Evolutionary conservation across 1,140 invertebrate genomes (phyloP), one percentile per base, ranked within the genome.

Genomic region (Aphidius ervi): DNA sequence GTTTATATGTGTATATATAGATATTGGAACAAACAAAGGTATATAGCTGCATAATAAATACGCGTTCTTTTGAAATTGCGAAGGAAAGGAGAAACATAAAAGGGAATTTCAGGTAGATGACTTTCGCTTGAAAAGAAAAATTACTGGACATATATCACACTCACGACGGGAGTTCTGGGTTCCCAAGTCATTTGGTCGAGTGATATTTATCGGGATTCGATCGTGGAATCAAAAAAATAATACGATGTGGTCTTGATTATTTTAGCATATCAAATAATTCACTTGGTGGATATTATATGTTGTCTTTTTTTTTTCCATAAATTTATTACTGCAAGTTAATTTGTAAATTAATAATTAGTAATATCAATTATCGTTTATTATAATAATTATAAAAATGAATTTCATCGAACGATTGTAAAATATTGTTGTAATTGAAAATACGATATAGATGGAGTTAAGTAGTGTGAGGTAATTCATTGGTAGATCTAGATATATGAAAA

Each of bases 41-140:
- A 31, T 31, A 31, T 31, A 31, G 23, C 2, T 31, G 23, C 23
- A 31, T 31, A 31, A 8, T 41, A 5, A 39, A 54, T 5, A 6
- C 52, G 5, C 40, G n/a, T n/a, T 6, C 39, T 54, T 42, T 54
- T 10, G 42, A 39, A 6, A 40, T n/a, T n/a, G 10, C 2, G 3
- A 10, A 39, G 5, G 20, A 54, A 41, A 54, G 10, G 39, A 41
- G 31, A 54, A 54, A 54, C 50, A 31, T 31, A 31, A 31, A 31
- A 31, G 23, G 23, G 23, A 31, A 31, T 31, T 31, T 31, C 52
- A 54, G 52, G 52, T 54, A 54, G 39, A 56, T 56, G 67, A 70
- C 68, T 73, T 70, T 70, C 67, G 65, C 63, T 55, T 37, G 16
- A 63, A 16, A 62, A 66, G 68, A 74, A 70, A 74, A 71, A 73